Evolutionary conservation across 1,140 invertebrate species (phyloP).

Genomic region (Heliothis subflexa): DNA sequence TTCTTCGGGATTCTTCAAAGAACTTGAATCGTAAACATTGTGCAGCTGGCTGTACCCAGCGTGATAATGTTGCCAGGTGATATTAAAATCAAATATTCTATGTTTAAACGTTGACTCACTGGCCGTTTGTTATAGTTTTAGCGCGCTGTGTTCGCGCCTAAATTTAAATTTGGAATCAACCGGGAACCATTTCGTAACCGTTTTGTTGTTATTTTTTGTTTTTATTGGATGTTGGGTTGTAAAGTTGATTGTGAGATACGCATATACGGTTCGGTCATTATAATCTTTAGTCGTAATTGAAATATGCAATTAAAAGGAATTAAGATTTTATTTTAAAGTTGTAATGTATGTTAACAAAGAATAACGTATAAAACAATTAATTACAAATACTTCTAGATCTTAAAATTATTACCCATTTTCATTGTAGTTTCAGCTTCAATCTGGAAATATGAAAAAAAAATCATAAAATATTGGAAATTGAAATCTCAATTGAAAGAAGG

Average conservation of each 20-base stretch:
- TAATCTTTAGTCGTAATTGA: too few species aligned
- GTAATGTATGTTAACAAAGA: too few species aligned
- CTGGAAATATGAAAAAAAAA: too few species aligned
- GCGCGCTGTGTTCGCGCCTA: conserved; percentile 65
- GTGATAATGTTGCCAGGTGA: conserved; percentile 61
- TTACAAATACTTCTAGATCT: too few species aligned
- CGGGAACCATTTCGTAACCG: conserved; percentile 42
- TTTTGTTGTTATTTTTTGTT: conserved; percentile 40
- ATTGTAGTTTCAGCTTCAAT: too few species aligned
- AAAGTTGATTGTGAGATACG: neutral
- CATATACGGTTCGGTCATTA: too few species aligned
- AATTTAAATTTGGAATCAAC: conserved; percentile 66
- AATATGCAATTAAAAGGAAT: too few species aligned
- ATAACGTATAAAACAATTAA: too few species aligned
- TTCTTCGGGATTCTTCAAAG: neutral
- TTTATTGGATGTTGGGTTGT: conserved; percentile 16
- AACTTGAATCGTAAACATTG: conserved; percentile 15
- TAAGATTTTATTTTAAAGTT: too few species aligned
- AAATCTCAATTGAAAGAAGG: too few species aligned
- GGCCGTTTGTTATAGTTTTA: conserved; percentile 59
- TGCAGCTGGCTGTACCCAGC: conserved; percentile 11
- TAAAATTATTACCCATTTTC: too few species aligned
- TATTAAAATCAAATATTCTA: conserved; percentile 64
- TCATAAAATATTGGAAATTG: too few species aligned
- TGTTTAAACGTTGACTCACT: conserved; percentile 68